Evolutionary conservation across 2,888 invertebrate genomes (phyloP).

Genomic region (Microctonus hyperodae): DNA sequence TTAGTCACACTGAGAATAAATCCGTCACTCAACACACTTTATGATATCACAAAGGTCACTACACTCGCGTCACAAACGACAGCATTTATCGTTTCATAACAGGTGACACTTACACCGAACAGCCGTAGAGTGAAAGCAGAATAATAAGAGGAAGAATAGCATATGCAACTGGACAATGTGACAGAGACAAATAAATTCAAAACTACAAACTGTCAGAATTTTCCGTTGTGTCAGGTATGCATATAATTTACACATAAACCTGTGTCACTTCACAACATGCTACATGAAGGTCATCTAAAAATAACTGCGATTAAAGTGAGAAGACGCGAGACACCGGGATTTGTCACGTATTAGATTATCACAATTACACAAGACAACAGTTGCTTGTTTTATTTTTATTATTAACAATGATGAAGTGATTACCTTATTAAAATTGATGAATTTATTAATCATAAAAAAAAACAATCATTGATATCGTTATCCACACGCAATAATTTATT

Average conservation of each 20-base stretch:
- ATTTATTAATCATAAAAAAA: no score
- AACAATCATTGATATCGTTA: no score
- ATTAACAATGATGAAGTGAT: no score
- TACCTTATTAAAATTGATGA: no score
- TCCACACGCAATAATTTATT: no score
- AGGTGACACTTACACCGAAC: conserved; percentile 11
- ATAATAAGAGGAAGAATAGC: not conserved
- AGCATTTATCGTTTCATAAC: conserved; percentile 37
- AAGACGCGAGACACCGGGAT: not conserved
- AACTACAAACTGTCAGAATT: not conserved
- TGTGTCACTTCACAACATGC: conserved; percentile 4
- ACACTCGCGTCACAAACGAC: conserved; percentile 25
- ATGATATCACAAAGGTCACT: conserved; percentile 27
- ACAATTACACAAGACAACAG: not conserved
- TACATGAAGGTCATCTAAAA: conserved; percentile 12
- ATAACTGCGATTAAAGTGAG: not conserved
- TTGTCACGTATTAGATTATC: not conserved
- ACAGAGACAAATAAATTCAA: not conserved
- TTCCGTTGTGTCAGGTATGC: not conserved
- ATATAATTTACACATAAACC: conserved; percentile 12
- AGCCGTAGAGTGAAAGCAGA: not conserved
- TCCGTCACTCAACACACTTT: conserved; percentile 7
- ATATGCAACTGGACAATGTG: not conserved
- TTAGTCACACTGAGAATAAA: conserved; percentile 2
- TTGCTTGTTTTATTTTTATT: not conserved